Evolutionary conservation across 23 tunicate species (phyloP).

Genomic region (Ciona savignyi): DNA sequence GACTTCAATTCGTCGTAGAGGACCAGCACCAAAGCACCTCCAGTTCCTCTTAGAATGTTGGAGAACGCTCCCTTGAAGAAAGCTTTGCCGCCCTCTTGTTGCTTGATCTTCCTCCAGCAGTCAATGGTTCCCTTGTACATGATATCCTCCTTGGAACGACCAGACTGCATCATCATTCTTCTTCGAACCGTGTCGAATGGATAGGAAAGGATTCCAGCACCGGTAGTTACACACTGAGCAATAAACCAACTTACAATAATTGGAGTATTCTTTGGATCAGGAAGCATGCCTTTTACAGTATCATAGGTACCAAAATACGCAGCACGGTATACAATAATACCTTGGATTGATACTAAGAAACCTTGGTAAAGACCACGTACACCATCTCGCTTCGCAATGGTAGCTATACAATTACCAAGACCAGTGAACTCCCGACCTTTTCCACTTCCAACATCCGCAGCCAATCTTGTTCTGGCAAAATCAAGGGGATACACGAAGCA

Average conservation of each 20-base stretch:
- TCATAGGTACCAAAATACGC: constrained; percentile 77
- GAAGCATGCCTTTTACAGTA: constrained; percentile 40
- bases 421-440: constrained; percentile 43
- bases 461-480: constrained; percentile 74
- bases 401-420: constrained; percentile 25
- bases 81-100: constrained; percentile 60
- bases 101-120: constrained; percentile 52
- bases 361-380: constrained; percentile 46
- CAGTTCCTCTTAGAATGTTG: constrained; percentile 67
- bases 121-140: constrained; percentile 36
- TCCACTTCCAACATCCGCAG: constrained; percentile 61
- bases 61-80: constrained; percentile 82
- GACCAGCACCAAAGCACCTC: constrained; percentile 80
- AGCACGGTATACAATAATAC: constrained; percentile 61
- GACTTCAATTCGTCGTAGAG: constrained; percentile 64
- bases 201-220: constrained; percentile 62
- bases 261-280: constrained; percentile 15
- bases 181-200: constrained; percentile 79
- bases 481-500: constrained; percentile 87
- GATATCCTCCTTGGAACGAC: constrained; percentile 21
- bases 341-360: constrained; percentile 40
- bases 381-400: constrained; percentile 30
- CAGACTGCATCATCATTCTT: constrained; percentile 82
- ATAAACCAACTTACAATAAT: constrained; percentile 36
- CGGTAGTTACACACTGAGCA: constrained; percentile 51